Percentiles rank a stretch among this genome's conserved stretches.
Conservation (phyloP, 1,140 invertebrate species). For the Platyscapa corneri region DNA sequence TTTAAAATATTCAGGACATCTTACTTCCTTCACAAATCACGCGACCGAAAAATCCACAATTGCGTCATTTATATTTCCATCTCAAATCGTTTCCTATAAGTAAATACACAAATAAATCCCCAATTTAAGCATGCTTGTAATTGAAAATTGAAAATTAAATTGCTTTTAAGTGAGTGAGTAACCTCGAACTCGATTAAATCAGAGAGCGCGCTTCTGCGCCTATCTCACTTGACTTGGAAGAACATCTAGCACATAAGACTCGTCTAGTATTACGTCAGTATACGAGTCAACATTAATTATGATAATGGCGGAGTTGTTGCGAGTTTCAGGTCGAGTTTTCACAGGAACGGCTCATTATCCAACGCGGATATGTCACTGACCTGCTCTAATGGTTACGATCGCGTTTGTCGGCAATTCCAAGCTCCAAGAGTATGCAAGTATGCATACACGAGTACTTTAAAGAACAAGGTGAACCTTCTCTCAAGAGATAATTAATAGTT, state of each 20-base stretch:
- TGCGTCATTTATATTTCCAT: neutral
- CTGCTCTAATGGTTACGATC: no score
- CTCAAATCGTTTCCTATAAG: neutral
- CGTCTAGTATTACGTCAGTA: slow-evolving; percentile 4
- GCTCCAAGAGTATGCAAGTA: no score
- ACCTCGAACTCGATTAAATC: neutral
- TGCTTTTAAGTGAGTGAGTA: neutral
- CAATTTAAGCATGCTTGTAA: neutral
- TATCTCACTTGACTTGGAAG: neutral
- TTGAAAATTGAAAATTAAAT: slow-evolving; percentile 14
- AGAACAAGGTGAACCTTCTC: neutral
- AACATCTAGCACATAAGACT: neutral
- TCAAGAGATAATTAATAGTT: neutral
- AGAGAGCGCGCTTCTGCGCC: neutral
- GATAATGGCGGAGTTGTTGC: slow-evolving; percentile 56
- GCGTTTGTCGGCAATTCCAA: neutral
- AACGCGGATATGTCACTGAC: neutral
- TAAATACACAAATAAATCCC: neutral
- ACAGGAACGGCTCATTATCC: slow-evolving; percentile 58
- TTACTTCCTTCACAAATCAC: neutral
- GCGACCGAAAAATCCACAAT: neutral
- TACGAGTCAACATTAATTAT: slow-evolving; percentile 63
- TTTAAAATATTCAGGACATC: no score
- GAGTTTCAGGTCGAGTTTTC: neutral
- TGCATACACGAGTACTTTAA: no score